Conservation (phyloP, 64 coral and sea anemone genomes). For the Pocillopora damicornis region DNA sequence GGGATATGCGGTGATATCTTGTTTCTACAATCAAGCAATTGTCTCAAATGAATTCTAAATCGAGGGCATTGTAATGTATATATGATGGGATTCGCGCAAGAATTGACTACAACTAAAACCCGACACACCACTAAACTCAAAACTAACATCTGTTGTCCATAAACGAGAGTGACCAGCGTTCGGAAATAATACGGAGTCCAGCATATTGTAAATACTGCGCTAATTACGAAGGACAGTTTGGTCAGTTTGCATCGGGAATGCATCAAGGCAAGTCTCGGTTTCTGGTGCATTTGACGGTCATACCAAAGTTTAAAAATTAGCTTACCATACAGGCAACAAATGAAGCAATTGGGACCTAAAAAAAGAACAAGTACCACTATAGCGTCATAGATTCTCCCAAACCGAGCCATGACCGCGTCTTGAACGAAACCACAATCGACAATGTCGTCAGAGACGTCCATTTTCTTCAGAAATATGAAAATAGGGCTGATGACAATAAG, state of each 20-base stretch:
- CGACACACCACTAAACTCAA: conserved; percentile 44
- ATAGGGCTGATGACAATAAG: conserved; percentile 22
- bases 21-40: neutral
- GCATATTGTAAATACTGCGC: conserved; percentile 36
- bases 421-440: conserved; percentile 39
- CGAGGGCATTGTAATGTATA: conserved; percentile 48
- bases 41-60: conserved; percentile 6
- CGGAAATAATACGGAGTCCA: conserved; percentile 49
- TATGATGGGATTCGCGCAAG: conserved; percentile 50
- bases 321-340: conserved; percentile 40
- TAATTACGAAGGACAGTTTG: conserved; percentile 36
- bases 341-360: conserved; percentile 37
- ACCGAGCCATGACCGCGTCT: neutral
- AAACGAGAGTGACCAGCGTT: conserved; percentile 7
- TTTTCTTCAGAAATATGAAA: conserved; percentile 21
- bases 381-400: conserved; percentile 47
- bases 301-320: conserved; percentile 49
- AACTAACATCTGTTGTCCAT: neutral
- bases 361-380: conserved; percentile 41
- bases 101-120: conserved; percentile 44
- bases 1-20: neutral
- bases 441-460: neutral
- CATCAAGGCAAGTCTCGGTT: conserved; percentile 24
- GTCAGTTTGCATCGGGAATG: conserved; percentile 45
- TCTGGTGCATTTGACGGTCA: neutral